These are phyloP conservation scores for Struthio camelus DNA, from an alignment of 2,113 vertebrate species.

Conservation along the genomic window DNA sequence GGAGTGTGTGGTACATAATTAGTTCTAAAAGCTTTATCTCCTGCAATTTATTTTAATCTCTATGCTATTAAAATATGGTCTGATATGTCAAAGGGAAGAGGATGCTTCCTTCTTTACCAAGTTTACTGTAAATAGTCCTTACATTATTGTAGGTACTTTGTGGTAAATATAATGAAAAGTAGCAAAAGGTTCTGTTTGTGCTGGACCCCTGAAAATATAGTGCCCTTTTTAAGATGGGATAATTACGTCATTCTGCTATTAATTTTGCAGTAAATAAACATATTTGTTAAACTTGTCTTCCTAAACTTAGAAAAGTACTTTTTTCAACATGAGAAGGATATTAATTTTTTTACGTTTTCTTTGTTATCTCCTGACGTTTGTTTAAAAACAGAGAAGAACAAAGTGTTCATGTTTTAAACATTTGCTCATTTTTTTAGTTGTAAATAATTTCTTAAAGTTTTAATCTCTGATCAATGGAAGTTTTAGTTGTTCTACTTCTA, in stretches of 20 bases:
- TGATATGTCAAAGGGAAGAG: background rate
- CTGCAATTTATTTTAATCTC: background rate
- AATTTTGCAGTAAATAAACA: background rate
- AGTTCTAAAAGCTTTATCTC: background rate
- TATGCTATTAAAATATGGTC: background rate
- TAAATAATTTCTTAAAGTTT: background rate
- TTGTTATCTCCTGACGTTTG: background rate
- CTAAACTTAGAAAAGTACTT: background rate
- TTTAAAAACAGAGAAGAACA: background rate
- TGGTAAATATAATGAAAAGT: background rate
- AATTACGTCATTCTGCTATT: background rate
- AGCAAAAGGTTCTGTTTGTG: background rate
- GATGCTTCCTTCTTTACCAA: background rate
- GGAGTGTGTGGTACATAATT: background rate
- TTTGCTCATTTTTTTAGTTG: background rate
- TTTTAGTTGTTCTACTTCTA: background rate
- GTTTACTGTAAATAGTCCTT: background rate
- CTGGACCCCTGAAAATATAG: background rate
- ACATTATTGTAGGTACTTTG: background rate
- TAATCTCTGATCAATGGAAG: background rate
- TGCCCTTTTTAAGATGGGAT: background rate
- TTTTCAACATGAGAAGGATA: background rate
- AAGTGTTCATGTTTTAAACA: background rate
- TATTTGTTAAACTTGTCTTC: background rate
- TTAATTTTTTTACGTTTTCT: background rate